Evolutionary conservation across 1,140 invertebrate genomes (phyloP).

Genomic region (Sycophila sp.): DNA sequence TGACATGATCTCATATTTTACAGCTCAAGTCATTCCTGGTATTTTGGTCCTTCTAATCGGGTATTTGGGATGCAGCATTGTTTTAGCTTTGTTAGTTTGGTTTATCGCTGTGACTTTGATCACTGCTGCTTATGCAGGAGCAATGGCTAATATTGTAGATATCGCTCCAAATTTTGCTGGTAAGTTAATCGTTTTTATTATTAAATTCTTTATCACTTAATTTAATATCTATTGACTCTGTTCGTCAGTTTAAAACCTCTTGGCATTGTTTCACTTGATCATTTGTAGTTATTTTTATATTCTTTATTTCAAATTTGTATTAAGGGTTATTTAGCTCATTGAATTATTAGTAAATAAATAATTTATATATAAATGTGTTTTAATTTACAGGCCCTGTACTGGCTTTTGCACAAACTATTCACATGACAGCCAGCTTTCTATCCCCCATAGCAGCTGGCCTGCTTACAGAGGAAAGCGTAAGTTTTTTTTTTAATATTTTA

Average conservation of each 20-base stretch:
- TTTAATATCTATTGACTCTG: no score
- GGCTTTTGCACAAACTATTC: constrained; percentile 80
- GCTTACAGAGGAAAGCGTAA: constrained; percentile 68
- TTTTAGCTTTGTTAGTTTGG: constrained; percentile 72
- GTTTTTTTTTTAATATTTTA: constrained; percentile 37
- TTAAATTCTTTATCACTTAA: not conserved
- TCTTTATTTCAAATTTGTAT: no score
- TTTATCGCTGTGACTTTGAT: constrained; percentile 78
- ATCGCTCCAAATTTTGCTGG: constrained; percentile 78
- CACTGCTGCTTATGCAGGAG: constrained; percentile 78
- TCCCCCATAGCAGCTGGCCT: constrained; percentile 73
- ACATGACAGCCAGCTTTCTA: constrained; percentile 79
- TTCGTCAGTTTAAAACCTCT: no score
- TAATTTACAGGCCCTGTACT: constrained; percentile 70
- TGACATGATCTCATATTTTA: constrained; percentile 22
- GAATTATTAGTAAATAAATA: not conserved
- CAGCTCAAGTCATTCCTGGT: constrained; percentile 77
- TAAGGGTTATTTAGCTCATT: no score
- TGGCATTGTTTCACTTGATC: not conserved
- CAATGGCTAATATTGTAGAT: constrained; percentile 81
- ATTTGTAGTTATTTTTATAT: not conserved
- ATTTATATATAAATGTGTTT: not conserved
- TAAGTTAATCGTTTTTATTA: constrained; percentile 39
- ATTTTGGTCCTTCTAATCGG: constrained; percentile 72
- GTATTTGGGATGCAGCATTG: constrained; percentile 73